Evolutionary conservation across 2,888 invertebrate genomes (phyloP), one percentile per base, ranked within the genome.

Genomic region (Phragmatobia fuliginosa): DNA sequence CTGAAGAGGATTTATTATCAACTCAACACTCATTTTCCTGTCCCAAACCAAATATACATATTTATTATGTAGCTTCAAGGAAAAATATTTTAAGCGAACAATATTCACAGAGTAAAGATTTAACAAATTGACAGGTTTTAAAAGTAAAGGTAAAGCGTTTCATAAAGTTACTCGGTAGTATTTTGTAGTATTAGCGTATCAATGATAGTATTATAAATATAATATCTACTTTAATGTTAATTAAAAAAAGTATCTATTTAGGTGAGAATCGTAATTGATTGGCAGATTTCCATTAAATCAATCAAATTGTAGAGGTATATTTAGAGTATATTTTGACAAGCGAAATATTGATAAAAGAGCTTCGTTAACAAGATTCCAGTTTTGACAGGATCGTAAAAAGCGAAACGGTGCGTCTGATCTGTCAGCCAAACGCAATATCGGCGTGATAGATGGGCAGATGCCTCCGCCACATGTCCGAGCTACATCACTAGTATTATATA

Each of bases 361-460:
- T 72, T 71, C 62, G 74, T 70, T 76, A 78, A 71, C 74, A 67
- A 41, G 58, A 76, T 70, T 75, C 70, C 63, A 38, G 58, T 72
- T 72, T 69, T 71, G 75, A 73, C 70, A 67, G 71, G 69, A 72
- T 74, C 63, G 75, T 72, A 76, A 82, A 81, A 82, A 80, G 58
- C 67, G 67, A 70, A 78, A 73, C 71, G 67, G 69, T 62, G 58
- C 66, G 74, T 77, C 75, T 70, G 74, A 80, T 74, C 69, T 73
- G 81, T 82, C 83, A 70, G 66, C 60, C 70, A 67, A 73, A 88
- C 84, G 87, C 85, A 88, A 88, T 92, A 90, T 90, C 87, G 77
- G 83, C 73, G 84, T 93, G 92, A 92, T 92, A 84, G 91, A 93
- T 92, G 90, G 86, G 80, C 85, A 83, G 81, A 84, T 83, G 84